Base-by-base conservation (phyloP, 1,140 invertebrate genomes). In the Ephestia elutella region DNA sequence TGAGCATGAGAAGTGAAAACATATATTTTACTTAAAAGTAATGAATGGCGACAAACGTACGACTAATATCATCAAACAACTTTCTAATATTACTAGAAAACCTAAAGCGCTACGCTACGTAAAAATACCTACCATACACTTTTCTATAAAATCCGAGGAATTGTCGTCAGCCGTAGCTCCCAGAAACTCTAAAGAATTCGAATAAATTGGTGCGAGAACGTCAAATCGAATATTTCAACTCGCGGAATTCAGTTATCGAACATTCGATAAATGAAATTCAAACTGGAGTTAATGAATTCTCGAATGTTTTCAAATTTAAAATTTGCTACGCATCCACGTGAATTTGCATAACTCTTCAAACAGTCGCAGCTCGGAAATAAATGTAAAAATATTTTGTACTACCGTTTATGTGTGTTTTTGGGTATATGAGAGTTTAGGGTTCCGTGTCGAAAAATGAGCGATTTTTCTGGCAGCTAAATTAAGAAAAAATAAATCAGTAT, bases 281-380 rank as follows among this genome's bases (percentile, higher is more conserved):
- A 44, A 44, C 38, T 44, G 38, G 38, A 44, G 38, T 44, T 44
- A 44, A 44, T 44, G 38, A 44, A 44, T 44, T 44, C 38, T 44
- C 13, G 38, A 44, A 44, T 44, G 38, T 44, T 44, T 32, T 44
- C 15, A 44, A 44, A 44, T 44, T 44, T 10, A 15, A n/a, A 44
- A 44, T 44, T 44, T 15, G 1, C 38, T 15, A 44, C 38, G 38
- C 13, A 44, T 44, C 15, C n/a, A 2, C 38, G 15, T 17, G 13
- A 17, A 44, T 44, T 44, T n/a, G 38, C 38, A 17, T 17, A 44
- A n/a, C 15, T 15, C 1, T 44, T n/a, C 15, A 44, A 44, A 44
- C 13, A 44, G 32, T 35, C 10, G 21, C 21, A 32, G 9, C 8
- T 32, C 9, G 11, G 11, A 4, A 32, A 32, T 11, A 4, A 32